A percentile compares a stretch with the other conserved stretches of the same genome.
phyloP scores from a whole-genome alignment of 2,113 vertebrate genomes.

The Dolichallabes microphthalmus region DNA sequence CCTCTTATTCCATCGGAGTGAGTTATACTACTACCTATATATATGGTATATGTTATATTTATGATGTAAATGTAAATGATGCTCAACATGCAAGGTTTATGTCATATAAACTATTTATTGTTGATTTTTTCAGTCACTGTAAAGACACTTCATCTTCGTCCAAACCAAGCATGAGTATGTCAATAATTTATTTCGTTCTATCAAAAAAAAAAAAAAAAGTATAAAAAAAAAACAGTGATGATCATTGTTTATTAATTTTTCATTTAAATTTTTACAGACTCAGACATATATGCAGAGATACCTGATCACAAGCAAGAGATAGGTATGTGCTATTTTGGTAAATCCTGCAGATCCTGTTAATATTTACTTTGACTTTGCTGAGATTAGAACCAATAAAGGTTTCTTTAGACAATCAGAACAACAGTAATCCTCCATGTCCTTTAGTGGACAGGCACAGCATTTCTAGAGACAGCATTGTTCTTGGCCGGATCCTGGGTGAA shows the following conservation, averaged over 20 bases:
- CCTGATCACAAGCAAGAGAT: conserved; percentile 61
- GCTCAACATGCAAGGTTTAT: not conserved
- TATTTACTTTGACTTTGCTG: not conserved
- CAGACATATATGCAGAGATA: conserved; percentile 91
- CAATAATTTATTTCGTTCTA: not conserved
- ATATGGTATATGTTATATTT: not conserved
- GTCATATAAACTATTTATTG: not conserved
- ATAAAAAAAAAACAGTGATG: not conserved
- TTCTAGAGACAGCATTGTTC: conserved; percentile 73
- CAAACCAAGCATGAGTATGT: conserved; percentile 40
- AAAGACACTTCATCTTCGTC: not conserved
- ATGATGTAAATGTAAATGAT: too few species aligned
- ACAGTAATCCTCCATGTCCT: not conserved
- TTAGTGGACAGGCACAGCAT: conserved; percentile 69
- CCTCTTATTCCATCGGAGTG: conserved; percentile 70
- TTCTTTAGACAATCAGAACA: not conserved
- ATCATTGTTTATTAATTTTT: conserved; percentile 7
- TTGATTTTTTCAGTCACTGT: conserved; percentile 12
- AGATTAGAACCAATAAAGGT: not conserved
- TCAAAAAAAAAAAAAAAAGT: not conserved
- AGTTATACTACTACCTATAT: conserved; percentile 28
- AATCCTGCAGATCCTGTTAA: not conserved
- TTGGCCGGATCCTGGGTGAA: conserved; percentile 87
- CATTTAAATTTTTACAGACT: conserved; percentile 67
- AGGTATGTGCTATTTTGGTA: conserved; percentile 5